Evolutionary conservation across 2,113 vertebrate species (phyloP), one percentile per base, ranked within the genome.

Genomic region (Pipra filicauda): DNA sequence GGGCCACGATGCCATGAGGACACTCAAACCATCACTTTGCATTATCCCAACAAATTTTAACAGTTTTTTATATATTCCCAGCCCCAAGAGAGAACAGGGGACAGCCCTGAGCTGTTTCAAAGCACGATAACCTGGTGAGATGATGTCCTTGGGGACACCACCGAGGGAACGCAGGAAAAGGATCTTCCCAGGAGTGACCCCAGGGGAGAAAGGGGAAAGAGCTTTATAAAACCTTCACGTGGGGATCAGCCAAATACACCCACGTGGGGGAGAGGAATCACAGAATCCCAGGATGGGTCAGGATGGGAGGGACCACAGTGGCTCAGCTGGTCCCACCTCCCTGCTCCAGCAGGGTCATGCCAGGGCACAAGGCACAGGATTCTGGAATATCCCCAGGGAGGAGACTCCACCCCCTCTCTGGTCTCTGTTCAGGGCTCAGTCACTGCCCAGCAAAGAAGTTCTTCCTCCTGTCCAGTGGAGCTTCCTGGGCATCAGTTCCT

Each of bases 11-110:
- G 18, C 3, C 21, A 3, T 4, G 44, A 8, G 3, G 69, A 8
- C 4, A 7, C 64, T 27, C 41, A 27, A n/a, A 43, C 0, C 8
- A 57, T 35, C 1, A 1, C 66, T 28, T 27, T 23, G 1, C 1
- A 2, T 5, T 46, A 4, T 46, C 58, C 20, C 73, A 5, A 4
- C 5, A 7, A 8, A n/a, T 31, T 58, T n/a, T 22, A 22, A 15
- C 3, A 17, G 0, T 11, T 16, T 4, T 43, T 12, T 2, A 5
- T 2, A 5, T 6, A 7, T 4, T 0, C 7, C 23, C 59, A 33
- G 23, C 51, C 33, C 49, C 6, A 55, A 8, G 18, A 44, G 51
- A n/a, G 43, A 23, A 8, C 13, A 9, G 15, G 31, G 46, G 28
- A 58, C 57, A 61, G 41, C 1, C 28, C 2, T 0, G 3, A 70